Base-by-base conservation (phyloP, 2,797 vertebrate species). In the Myotis pilosus region DNA sequence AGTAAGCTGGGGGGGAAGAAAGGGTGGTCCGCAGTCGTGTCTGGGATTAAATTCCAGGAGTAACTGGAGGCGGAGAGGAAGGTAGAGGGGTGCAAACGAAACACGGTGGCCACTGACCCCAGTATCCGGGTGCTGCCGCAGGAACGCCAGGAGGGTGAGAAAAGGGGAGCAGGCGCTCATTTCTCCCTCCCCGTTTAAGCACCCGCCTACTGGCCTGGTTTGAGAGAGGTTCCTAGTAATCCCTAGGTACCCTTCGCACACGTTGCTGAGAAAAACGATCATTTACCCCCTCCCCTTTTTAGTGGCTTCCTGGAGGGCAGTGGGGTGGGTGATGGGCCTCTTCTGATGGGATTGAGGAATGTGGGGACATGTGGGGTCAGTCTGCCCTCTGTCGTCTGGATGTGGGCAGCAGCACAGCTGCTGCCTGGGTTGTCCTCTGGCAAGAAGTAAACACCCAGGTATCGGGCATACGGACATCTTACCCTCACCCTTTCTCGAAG, bases 51-150 rank as follows among this genome's bases (percentile, higher is more conserved):
- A 79, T 92, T 78, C 89, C 91, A n/a, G 49, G 12, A 71, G 92
- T 62, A 28, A 82, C 75, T 92, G 76, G 71, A 92, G 33, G 23
- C 2, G 25, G 55, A 74, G 47, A 44, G 92, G 47, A 44, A 88
- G 49, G 53, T n/a, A 49, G 75, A 82, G 33, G 44, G 89, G 66
- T 76, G 81, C 33, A n/a, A 23, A 84, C 1, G 1, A 89, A 49
- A 82, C 87, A 69, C 79, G n/a, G 36, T 74, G 93, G 88, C 88
- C 79, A 83, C 82, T 96, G 93, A 96, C 96, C 92, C 93, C 71
- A 64, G 74, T 89, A 79, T 89, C 44, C 19, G 62, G 64, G 78
- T 92, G 94, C 79, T 94, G 22, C 71, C 22, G 49, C 75, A 72
- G 55, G 30, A 92, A 60, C 19, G 55, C 6, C 16, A 33, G 60